Evolutionary conservation across 2,888 invertebrate genomes (phyloP).

Genomic region (Barypeithes pellucidus): DNA sequence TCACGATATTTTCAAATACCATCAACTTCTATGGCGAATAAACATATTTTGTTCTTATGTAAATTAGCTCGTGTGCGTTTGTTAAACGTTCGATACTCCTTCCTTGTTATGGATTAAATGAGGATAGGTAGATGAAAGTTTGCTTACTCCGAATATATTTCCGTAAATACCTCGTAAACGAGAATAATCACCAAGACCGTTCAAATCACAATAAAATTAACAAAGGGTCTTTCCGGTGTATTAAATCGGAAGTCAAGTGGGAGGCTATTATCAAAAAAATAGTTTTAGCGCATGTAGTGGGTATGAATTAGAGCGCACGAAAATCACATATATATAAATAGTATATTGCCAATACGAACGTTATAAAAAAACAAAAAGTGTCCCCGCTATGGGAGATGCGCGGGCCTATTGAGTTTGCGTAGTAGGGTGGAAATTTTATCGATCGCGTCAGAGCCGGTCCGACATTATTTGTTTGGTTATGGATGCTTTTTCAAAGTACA

Average conservation of each 20-base stretch:
- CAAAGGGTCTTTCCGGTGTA: conserved; percentile 63
- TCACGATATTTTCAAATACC: conserved; percentile 47
- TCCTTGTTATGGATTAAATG: neutral
- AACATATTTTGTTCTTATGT: conserved; percentile 17
- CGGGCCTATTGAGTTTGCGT: no score
- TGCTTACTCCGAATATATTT: neutral
- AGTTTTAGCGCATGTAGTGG: conserved; percentile 51
- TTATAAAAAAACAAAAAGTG: no score
- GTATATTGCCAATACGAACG: no score
- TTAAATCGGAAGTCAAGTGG: conserved; percentile 63
- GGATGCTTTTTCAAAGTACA: no score
- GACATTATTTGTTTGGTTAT: no score
- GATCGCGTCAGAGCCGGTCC: no score
- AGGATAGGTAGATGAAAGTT: neutral
- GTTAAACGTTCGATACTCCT: neutral
- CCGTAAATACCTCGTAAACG: conserved; percentile 7
- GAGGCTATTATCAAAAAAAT: conserved; percentile 49
- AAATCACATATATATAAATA: no score
- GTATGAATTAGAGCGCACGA: neutral
- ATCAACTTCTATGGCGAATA: conserved; percentile 27
- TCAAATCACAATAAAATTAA: conserved; percentile 52
- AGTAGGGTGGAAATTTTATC: no score
- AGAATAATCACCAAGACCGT: conserved; percentile 42
- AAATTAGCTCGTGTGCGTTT: neutral
- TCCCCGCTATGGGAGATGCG: no score